phyloP scores from a whole-genome alignment of 1,140 invertebrate genomes.

The Cephus cinctus region DNA sequence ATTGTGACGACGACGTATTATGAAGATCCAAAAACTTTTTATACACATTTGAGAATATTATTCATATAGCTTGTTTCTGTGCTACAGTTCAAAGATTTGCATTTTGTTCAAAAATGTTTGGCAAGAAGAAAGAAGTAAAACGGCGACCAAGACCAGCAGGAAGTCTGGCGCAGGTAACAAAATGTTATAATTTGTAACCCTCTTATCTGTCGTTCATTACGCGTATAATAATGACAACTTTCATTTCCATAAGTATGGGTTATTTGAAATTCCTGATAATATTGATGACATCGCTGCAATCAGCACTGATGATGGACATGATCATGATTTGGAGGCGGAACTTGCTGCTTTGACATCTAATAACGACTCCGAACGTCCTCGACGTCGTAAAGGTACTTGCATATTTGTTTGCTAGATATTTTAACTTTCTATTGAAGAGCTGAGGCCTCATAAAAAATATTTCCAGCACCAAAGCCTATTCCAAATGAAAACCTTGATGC shows the following conservation, averaged over 20 bases:
- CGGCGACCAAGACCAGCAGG: conserved; percentile 47
- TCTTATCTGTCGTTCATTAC: conserved; percentile 6
- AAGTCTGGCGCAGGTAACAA: conserved; percentile 51
- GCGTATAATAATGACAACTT: conserved; percentile 14
- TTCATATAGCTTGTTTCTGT: too few species aligned
- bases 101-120: conserved; percentile 59
- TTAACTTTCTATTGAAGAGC: conserved; percentile 1
- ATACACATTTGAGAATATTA: too few species aligned
- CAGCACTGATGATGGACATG: conserved; percentile 62
- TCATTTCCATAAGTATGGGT: conserved; percentile 64
- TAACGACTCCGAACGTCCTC: conserved; percentile 47
- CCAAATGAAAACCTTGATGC: conserved; percentile 61
- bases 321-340: conserved; percentile 86
- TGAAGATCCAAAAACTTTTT: too few species aligned
- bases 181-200: conserved; percentile 14
- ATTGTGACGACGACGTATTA: too few species aligned
- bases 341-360: conserved; percentile 71
- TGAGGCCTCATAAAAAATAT: background rate
- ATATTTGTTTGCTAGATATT: background rate
- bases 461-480: conserved; percentile 32
- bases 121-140: conserved; percentile 52
- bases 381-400: conserved; percentile 54
- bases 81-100: too few species aligned
- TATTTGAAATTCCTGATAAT: conserved; percentile 70
- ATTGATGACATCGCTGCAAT: conserved; percentile 56